Base-by-base conservation (phyloP, 92 coral and sea anemone genomes). In the Metridium senile region DNA sequence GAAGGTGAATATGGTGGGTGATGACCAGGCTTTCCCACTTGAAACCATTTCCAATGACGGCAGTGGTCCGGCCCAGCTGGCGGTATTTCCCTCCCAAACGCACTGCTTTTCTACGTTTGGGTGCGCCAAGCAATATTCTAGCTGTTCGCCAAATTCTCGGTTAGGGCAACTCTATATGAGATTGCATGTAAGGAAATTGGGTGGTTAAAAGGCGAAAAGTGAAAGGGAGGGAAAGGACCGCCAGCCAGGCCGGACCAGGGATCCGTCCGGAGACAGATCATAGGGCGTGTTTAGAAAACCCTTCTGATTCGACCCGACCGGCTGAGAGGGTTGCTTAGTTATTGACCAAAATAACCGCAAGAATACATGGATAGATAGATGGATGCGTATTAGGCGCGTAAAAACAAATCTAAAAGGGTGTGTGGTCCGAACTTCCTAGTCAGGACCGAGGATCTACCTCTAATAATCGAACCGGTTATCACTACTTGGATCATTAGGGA, bases 231-330 rank as follows among this genome's bases (percentile, higher is more conserved):
- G 70, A 70, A 39, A 45, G 16, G 16, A 33, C 52, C 79, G 1
- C 58, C 1, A 58, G 70, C 79, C 70, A 31, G 80, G 33, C 70
- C 70, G 62, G 81, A 75, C 81, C 81, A 75, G 81, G 61, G 62
- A 64, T 68, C 72, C 81, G 62, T 62, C 72, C 81, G 53, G 26
- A 63, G 81, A 62, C 81, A 64, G 61, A 68, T 62, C 56, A 76
- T 64, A 76, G 81, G 81, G 81, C 46, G 62, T 59, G 28, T 58
- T 59, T 9, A 53, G 68, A 58, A 31, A 28, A 74, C 68, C 79
- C 70, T 22, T 65, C 63, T 39, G 81, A 61, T 75, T 52, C 51
- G 33, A 67, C 68, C 70, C 58, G 68, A 35, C 61, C 13, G 72
- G 32, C n/a, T n/a, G 26, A 59, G 58, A 18, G 72, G 81, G 58